Conservation (phyloP, 2,113 vertebrate genomes). For the Phycodurus eques region DNA sequence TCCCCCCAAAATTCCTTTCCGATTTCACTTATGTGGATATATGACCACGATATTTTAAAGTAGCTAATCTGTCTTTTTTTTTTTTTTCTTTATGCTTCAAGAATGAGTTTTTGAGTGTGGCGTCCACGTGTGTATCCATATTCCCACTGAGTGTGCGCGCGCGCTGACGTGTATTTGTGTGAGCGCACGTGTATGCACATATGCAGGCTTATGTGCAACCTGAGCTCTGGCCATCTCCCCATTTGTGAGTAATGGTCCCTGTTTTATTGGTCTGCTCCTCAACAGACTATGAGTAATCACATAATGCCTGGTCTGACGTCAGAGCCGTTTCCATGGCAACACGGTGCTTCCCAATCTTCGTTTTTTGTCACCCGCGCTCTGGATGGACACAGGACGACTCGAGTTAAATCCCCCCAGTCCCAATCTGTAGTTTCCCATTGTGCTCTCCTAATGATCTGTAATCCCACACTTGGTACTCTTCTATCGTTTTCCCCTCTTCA, state of each 20-base stretch:
- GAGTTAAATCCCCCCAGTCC: conserved; percentile 40
- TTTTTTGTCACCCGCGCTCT: conserved; percentile 41
- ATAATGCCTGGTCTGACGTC: conserved; percentile 74
- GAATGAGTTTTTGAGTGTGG: background rate
- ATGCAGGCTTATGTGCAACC: conserved; percentile 56
- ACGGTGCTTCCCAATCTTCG: conserved; percentile 60
- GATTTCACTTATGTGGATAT: background rate
- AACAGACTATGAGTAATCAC: conserved; percentile 76
- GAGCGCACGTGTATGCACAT: conserved; percentile 17
- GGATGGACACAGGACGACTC: conserved; percentile 50
- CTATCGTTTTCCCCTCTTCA: conserved; percentile 21
- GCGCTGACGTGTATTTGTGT: conserved; percentile 12
- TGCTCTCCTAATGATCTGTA: conserved; percentile 20
- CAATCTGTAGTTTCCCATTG: conserved; percentile 37
- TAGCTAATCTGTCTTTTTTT: background rate
- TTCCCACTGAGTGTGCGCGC: conserved; percentile 15
- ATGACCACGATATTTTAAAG: background rate
- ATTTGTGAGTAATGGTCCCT: conserved; percentile 71
- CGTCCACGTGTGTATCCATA: conserved; percentile 21
- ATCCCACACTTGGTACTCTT: conserved; percentile 26
- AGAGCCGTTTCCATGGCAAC: conserved; percentile 67
- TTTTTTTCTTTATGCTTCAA: background rate
- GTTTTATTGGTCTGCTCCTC: conserved; percentile 73
- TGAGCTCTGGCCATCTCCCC: conserved; percentile 58
- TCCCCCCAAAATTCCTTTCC: background rate